Evolutionary conservation across 92 coral and sea anemone species (phyloP), one percentile per base, ranked within the genome.

Genomic region (Parazoanthus darwini): DNA sequence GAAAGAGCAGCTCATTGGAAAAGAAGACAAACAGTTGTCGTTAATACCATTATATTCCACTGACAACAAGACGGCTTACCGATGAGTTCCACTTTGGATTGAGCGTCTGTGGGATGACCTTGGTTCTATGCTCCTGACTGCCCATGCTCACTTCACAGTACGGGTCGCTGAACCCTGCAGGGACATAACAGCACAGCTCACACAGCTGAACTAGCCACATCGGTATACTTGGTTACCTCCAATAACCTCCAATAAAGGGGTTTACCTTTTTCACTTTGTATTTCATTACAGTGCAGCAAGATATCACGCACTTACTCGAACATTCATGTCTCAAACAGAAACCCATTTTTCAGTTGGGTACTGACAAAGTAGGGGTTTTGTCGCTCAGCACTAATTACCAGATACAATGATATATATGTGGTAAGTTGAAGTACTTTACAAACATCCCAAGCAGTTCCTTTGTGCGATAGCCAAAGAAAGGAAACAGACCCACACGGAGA

Each of bases 101-200:
- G 65, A 95, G 95, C 20, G 99, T 90, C 87, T 96, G 96, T n/a
- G 98, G 94, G 59, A 96, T 85, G 15, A 93, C 98, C 86, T 96
- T 96, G 20, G 98, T 96, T 72, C 90, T 92, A 89, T 95, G 94
- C 79, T 96, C 99, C 88, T 96, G 96, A 26, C 99, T 96, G n/a
- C 98, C 99, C 98, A 96, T 96, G 87, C 97, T 96, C 38, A 96
- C 99, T 85, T 95, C 98, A 86, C 99, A 96, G 82, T 95, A 96
- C 18, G 99, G 99, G 89, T 96, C 99, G 88, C 99, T 96, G 8
- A 90, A 86, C 8, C 99, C 99, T 96, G 88, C 16, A 78, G 29
- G 22, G 38, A 82, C 66, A 85, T 4, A 81, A 39, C 29, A 82
- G 36, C 33, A 85, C 37, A 37, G 9, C 15, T 37, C 29, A 85